These are phyloP conservation scores for Colostygia pectinataria DNA, from an alignment of 2,888 invertebrate species.

Conservation along the genomic window DNA sequence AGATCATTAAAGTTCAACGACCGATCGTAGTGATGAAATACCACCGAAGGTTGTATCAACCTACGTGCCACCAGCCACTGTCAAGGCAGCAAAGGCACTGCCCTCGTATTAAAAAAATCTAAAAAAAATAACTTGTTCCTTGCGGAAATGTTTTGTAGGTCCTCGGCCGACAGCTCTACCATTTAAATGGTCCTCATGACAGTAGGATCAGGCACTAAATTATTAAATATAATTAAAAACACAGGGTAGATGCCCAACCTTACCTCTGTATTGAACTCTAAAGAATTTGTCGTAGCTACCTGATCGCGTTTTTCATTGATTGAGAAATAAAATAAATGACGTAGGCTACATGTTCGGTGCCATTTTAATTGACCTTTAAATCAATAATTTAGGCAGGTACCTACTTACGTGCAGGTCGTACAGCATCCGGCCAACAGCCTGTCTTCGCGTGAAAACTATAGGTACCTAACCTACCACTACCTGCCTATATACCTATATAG, in stretches of 20 bases:
- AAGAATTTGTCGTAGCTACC: slow-evolving; percentile 14
- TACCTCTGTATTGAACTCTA: slow-evolving; percentile 48
- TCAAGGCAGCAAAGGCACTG: slow-evolving; percentile 51
- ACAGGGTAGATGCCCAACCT: slow-evolving; percentile 43
- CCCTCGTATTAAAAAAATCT: slow-evolving; percentile 54
- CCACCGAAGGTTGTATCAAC: slow-evolving; percentile 65
- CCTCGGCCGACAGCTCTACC: slow-evolving; percentile 54
- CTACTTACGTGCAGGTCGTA: background rate
- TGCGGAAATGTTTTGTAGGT: slow-evolving; percentile 59
- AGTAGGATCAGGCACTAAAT: slow-evolving; percentile 27
- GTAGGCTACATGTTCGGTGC: slow-evolving; percentile 14
- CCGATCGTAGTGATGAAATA: slow-evolving; percentile 67
- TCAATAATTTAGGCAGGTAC: slow-evolving; percentile 6
- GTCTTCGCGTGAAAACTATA: slow-evolving; percentile 5
- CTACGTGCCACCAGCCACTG: slow-evolving; percentile 19
- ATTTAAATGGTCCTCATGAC: slow-evolving; percentile 30
- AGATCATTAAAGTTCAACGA: slow-evolving; percentile 61
- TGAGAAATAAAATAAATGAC: slow-evolving; percentile 20
- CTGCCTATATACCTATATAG: too few species aligned
- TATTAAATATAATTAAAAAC: slow-evolving; percentile 30
- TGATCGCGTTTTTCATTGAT: slow-evolving; percentile 13
- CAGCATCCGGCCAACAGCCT: slow-evolving; percentile 12
- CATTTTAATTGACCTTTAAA: slow-evolving; percentile 21
- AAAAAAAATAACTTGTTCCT: slow-evolving; percentile 36
- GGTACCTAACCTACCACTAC: too few species aligned